Evolutionary conservation across 2,888 invertebrate species (phyloP).

Genomic region (Latrodectus elegans): DNA sequence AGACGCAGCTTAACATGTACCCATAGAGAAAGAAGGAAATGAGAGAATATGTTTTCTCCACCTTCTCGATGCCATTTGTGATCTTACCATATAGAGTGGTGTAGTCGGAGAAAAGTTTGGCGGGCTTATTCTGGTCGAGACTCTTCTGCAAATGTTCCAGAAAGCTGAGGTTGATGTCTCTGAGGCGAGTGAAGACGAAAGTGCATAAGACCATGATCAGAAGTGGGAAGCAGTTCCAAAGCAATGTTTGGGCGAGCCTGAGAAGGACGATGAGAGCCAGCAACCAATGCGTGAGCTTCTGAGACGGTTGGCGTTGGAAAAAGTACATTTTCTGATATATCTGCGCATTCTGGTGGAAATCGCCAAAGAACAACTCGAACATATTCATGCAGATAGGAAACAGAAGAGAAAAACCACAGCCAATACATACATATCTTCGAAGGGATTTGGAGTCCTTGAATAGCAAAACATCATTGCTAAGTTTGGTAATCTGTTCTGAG

Average conservation of each 20-base stretch:
- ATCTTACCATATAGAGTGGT: slow-evolving; percentile 45
- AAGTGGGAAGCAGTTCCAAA: slow-evolving; percentile 29
- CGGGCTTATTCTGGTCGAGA: slow-evolving; percentile 32
- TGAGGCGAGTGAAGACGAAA: slow-evolving; percentile 46
- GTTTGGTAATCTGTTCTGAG: slow-evolving; percentile 23
- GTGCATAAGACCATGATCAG: slow-evolving; percentile 32
- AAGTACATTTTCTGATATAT: slow-evolving; percentile 12
- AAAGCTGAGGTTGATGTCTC: slow-evolving; percentile 46
- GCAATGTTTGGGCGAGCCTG: slow-evolving; percentile 8
- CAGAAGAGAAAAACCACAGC: slow-evolving; percentile 14
- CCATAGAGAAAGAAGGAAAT: slow-evolving; percentile 61
- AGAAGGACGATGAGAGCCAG: neutral
- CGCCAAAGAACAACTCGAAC: slow-evolving; percentile 1
- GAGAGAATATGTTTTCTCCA: slow-evolving; percentile 32
- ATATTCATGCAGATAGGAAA: slow-evolving; percentile 30
- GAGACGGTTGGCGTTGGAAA: neutral
- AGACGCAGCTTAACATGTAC: slow-evolving; percentile 59
- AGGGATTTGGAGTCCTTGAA: slow-evolving; percentile 23
- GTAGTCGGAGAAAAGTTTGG: slow-evolving; percentile 42
- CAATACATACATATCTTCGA: neutral
- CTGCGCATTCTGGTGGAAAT: neutral
- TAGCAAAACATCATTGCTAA: slow-evolving; percentile 20
- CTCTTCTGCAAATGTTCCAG: slow-evolving; percentile 17
- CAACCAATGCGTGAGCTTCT: neutral
- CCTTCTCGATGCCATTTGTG: slow-evolving; percentile 29